Evolutionary conservation across 2,797 vertebrate genomes (phyloP).

Genomic region (Molossus molossus): DNA sequence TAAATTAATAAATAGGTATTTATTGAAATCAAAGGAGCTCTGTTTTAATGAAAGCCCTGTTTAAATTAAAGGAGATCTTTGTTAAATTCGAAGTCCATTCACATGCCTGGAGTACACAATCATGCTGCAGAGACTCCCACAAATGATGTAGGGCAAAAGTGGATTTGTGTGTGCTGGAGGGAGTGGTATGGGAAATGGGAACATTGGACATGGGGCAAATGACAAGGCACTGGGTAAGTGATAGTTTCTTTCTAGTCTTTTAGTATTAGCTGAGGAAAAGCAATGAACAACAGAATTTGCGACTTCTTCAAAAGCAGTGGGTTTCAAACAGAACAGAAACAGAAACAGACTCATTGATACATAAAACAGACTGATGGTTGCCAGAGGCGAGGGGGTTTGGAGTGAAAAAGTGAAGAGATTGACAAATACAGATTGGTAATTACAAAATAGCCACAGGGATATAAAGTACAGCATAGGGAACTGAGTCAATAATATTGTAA

Average conservation of each 20-base stretch:
- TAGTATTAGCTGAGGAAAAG: slow-evolving; percentile 12
- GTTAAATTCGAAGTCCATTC: slow-evolving; percentile 22
- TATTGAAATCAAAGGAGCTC: slow-evolving; percentile 26
- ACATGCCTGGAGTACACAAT: neutral
- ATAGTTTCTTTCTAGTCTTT: neutral
- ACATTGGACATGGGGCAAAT: neutral
- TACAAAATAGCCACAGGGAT: neutral
- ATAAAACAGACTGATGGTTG: neutral
- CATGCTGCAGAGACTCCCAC: neutral
- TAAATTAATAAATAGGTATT: slow-evolving; percentile 5
- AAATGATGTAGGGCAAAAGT: neutral
- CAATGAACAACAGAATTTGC: neutral
- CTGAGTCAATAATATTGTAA: neutral
- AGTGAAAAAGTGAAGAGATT: neutral
- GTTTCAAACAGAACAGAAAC: neutral
- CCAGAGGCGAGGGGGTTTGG: neutral
- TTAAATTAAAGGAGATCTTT: slow-evolving; percentile 36
- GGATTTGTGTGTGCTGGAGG: neutral
- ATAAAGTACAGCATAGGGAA: neutral
- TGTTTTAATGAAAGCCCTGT: neutral
- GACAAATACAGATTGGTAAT: neutral
- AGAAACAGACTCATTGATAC: neutral
- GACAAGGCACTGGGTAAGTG: neutral
- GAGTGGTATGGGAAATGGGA: neutral
- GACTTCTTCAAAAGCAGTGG: neutral